Conservation (phyloP, 2,113 vertebrate genomes). For the Sylvietta virens region DNA sequence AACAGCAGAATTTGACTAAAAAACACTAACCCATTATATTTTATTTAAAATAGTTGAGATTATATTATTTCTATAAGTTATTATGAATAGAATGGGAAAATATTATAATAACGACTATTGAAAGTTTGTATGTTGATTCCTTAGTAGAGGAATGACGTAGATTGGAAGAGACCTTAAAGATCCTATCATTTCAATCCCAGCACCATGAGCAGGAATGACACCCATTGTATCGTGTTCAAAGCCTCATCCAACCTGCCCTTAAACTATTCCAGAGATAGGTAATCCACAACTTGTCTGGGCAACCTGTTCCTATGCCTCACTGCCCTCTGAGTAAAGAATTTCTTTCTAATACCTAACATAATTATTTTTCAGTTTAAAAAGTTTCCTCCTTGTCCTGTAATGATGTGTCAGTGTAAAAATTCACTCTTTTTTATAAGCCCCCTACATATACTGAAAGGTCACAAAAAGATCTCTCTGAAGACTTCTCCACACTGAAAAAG, state of each 20-base stretch:
- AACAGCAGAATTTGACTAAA: background rate
- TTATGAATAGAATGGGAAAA: background rate
- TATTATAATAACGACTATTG: background rate
- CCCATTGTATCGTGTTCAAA: background rate
- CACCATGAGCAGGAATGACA: too few relatives aligned
- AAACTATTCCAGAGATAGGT: background rate
- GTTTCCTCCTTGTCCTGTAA: background rate
- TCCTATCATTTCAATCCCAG: background rate
- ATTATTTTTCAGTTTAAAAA: background rate
- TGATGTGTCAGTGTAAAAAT: background rate
- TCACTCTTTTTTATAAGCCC: background rate
- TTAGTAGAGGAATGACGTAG: background rate
- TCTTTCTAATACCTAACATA: background rate
- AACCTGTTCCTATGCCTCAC: background rate
- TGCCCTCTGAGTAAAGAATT: background rate
- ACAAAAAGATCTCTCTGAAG: background rate
- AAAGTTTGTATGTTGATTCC: background rate
- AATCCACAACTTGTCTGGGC: background rate
- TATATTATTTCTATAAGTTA: background rate
- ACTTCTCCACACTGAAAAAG: background rate
- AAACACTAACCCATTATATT: background rate
- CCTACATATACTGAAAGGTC: background rate
- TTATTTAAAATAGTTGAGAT: background rate
- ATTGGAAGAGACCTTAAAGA: background rate
- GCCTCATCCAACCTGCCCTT: background rate